Base-by-base conservation (phyloP, 2,113 vertebrate genomes). In the Ceuthmochares aereus region DNA sequence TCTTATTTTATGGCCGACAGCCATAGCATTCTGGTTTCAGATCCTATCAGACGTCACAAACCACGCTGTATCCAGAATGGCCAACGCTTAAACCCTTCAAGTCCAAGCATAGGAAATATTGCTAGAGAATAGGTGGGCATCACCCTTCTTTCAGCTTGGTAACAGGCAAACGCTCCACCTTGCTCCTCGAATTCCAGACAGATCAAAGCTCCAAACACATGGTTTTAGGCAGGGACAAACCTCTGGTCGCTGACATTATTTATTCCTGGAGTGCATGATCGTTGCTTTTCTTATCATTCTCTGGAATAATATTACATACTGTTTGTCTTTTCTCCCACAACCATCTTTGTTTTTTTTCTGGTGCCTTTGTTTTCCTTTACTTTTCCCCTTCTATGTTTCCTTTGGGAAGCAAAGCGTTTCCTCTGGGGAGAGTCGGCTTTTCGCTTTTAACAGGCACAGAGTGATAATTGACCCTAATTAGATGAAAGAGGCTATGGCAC, bases 21-120 rank as follows among this genome's bases (percentile, higher is more conserved):
- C 63, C 66, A 85, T 79, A 58, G 34, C 43, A 56, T 89, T 80
- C 88, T 92, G 43, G 85, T 93, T 96, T 91, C 91, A 88, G 88
- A 95, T 84, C 81, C 64, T 96, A 84, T 96, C 95, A 66, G 68
- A 45, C 70, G 59, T 91, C 91, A 81, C 80, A 96, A 92, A 89
- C 77, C 80, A 85, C 72, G 54, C 59, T 52, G 55, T 52, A 52
- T 70, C 60, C 77, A 89, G 60, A 86, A 58, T 2, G 6, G 83
- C 78, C 84, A 88, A 69, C 85, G 66, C 67, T 56, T 90, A 29
- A 54, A 78, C 60, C 49, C 14, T 10, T 87, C 55, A 75, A 83
- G 67, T 70, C 73, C 76, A 84, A 91, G 68, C 2, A 2, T 7
- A 84, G 68, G 43, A 93, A 86, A 68, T 64, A 83, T 12, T 11